Evolutionary conservation across 2,797 vertebrate species (phyloP).

Genomic region (Megalops cyprinoides): DNA sequence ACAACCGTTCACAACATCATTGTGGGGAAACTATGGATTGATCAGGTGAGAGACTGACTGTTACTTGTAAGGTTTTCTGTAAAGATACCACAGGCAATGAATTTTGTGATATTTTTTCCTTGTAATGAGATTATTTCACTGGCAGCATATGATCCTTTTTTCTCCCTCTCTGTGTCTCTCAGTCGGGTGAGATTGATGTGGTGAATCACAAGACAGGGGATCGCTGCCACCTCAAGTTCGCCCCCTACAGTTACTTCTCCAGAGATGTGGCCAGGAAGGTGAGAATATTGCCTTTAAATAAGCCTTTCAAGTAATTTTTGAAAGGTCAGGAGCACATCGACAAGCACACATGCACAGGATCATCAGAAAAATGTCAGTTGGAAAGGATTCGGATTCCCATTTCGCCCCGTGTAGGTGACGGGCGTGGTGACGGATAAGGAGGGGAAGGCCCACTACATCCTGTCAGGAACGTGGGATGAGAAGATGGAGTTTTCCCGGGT

Average conservation of each 20-base stretch:
- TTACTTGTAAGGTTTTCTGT: not conserved
- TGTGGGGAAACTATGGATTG: conserved; percentile 96
- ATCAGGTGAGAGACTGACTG: conserved; percentile 80
- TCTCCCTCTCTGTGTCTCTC: conserved; percentile 18
- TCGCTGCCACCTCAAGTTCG: conserved; percentile 93
- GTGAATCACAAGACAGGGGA: conserved; percentile 91
- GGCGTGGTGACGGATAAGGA: conserved; percentile 88
- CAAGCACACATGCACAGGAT: not conserved
- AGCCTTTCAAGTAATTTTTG: not conserved
- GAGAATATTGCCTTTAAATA: conserved; percentile 27
- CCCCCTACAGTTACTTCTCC: conserved; percentile 96
- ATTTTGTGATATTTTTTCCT: not conserved
- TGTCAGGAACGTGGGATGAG: conserved; percentile 95
- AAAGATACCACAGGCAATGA: not conserved
- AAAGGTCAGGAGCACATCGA: not conserved
- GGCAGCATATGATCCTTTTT: not conserved
- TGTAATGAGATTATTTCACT: not conserved
- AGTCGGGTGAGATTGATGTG: conserved; percentile 96
- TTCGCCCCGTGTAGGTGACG: conserved; percentile 78
- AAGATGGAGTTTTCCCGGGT: conserved; percentile 93
- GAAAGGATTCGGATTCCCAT: not conserved
- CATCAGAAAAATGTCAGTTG: not conserved
- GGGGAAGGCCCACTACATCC: conserved; percentile 87
- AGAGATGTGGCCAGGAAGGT: conserved; percentile 93
- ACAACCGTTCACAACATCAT: conserved; percentile 98